Base-by-base conservation (phyloP, 1,140 invertebrate species). In the Copidosoma floridanum region DNA sequence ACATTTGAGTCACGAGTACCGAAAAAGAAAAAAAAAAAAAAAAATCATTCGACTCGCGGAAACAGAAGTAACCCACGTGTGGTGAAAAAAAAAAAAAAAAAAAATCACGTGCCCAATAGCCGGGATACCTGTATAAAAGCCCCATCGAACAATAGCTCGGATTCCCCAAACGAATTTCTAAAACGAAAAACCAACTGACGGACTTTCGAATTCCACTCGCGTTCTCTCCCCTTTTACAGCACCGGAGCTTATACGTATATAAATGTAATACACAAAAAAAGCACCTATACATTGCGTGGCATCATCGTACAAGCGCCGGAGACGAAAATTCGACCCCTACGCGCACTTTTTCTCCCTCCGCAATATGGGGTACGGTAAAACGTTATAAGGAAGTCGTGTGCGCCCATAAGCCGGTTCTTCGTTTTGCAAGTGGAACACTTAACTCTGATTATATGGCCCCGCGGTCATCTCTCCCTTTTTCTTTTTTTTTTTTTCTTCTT, bases 171-270 rank as follows among this genome's bases (percentile, higher is more conserved):
- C 18, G 1, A 18, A 20, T 43, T 43, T 21, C 12, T 18, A 8
- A 20, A 3, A 8, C 43, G 43, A n/a, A 16, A 60, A 5, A 43
- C 32, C 18, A 51, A 43, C 16, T 16, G 18, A 2, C 37, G 12
- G n/a, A 59, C 57, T 59, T 59, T 59, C 57, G 46, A 52, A 59
- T 59, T 59, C 57, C 48, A 59, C 11, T n/a, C n/a, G 35, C 35
- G 18, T n/a, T 51, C 47, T 51, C 57, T 58, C 47, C 27, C 57
- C 56, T 41, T 57, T 50, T 23, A 51, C n/a, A 44, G 57, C 20
- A 29, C 44, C 11, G 14, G n/a, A n/a, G n/a, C n/a, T n/a, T n/a
- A n/a, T n/a, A n/a, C n/a, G n/a, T n/a, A n/a, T n/a, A n/a, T n/a
- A n/a, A n/a, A n/a, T n/a, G n/a, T n/a, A n/a, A n/a, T n/a, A n/a